Base-by-base conservation (phyloP, 2,888 invertebrate genomes). In the Melikaiella ostensackeni region DNA sequence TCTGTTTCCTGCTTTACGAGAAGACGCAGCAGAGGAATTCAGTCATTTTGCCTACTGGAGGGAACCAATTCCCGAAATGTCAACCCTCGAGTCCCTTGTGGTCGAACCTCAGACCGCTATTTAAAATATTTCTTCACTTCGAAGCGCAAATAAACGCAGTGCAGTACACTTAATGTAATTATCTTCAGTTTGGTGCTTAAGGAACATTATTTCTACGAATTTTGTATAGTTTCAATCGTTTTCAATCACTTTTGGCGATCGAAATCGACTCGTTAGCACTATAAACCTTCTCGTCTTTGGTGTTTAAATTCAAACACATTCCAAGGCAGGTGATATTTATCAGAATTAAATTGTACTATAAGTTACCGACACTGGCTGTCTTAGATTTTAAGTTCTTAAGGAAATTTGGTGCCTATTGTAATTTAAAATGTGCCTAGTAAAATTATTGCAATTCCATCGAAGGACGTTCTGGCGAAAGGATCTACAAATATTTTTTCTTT, bases 1-100 rank as follows among this genome's bases (percentile, higher is more conserved):
- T 92, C 94, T 99, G 91, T 99, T 98, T 92, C 99, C 99, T 85
- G 96, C 96, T 70, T 93, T 96, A 86, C 87, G 88, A 30, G 93
- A 94, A 82, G 95, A 95, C 66, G 93, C 93, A 24, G 93, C 94
- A 0, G 94, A 94, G 83, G 94, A 95, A 90, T 98, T 95, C 93
- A 97, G 97, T 79, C 95, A 96, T 88, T 98, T 98, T 86, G 95
- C 96, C 87, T 99, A 96, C 92, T 99, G 99, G 99, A 95, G 98
- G 83, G 96, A 97, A 84, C 98, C 98, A 13, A 93, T 98, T 82
- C 94, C 94, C 3, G 93, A 94, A 81, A 85, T 94, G 81, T 89
- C 88, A 61, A 86, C 87, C 38, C 79, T 87, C 74, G 89, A 89
- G 70, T 81, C 85, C 27, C 82, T 86, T 5, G 78, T 79, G 30